Conservation (phyloP, 2,888 invertebrate genomes). For the Plebejus melissa region DNA sequence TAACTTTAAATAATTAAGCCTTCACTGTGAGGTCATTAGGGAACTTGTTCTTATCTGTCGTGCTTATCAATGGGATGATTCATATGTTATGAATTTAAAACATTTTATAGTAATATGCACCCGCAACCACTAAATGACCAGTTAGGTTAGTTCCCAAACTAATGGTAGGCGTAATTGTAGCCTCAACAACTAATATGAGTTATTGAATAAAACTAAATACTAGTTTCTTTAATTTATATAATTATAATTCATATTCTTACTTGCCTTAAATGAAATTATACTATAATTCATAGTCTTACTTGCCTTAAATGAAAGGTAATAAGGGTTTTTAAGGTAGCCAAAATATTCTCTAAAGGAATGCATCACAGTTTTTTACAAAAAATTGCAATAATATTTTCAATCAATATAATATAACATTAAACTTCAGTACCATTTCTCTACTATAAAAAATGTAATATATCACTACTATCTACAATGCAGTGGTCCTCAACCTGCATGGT, state of each 20-base stretch:
- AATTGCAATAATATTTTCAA: too few relatives aligned
- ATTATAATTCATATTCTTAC: too few relatives aligned
- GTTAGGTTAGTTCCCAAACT: background rate
- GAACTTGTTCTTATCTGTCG: slow-evolving; percentile 6
- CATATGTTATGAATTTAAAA: background rate
- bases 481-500: too few relatives aligned
- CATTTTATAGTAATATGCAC: background rate
- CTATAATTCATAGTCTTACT: too few relatives aligned
- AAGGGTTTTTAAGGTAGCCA: too few relatives aligned
- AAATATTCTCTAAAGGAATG: too few relatives aligned
- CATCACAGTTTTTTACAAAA: too few relatives aligned
- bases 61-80: slow-evolving; percentile 6
- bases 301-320: too few relatives aligned
- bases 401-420: too few relatives aligned
- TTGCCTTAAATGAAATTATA: too few relatives aligned
- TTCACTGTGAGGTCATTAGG: background rate
- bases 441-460: background rate
- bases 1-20: background rate
- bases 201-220: background rate
- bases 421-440: background rate
- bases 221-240: background rate
- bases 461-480: too few relatives aligned
- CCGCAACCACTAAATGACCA: background rate
- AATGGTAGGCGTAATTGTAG: background rate
- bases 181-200: background rate